Percentiles rank a stretch among this genome's conserved stretches.
These are phyloP conservation scores for Platichthys stellatus DNA, from an alignment of 2,113 vertebrate species.

Conservation along the genomic window DNA sequence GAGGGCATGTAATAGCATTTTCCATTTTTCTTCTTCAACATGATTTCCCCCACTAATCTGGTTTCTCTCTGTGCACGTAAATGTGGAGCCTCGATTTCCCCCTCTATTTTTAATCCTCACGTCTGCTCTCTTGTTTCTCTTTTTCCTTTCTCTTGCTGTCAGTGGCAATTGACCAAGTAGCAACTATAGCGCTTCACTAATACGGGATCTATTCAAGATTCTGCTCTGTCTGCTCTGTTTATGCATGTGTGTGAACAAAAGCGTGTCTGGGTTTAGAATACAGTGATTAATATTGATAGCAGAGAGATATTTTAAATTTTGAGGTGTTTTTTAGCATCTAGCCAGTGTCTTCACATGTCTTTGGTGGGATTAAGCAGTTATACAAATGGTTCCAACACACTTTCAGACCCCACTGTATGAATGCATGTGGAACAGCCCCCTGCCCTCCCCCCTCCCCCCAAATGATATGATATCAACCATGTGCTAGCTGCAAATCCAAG, in stretches of 20 bases:
- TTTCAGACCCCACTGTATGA: not conserved
- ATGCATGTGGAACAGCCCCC: conserved; percentile 7
- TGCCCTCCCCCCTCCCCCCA: not conserved
- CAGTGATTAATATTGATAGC: conserved; percentile 32
- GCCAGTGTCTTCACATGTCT: not conserved
- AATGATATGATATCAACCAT: conserved; percentile 26
- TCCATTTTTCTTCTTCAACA: not conserved
- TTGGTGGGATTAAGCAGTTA: not conserved
- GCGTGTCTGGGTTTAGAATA: conserved; percentile 10
- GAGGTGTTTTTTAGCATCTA: not conserved
- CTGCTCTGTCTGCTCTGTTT: conserved; percentile 14
- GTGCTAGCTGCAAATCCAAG: conserved; percentile 17
- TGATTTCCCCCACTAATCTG: conserved; percentile 1
- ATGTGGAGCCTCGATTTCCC: not conserved
- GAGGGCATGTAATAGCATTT: not conserved
- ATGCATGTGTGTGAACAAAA: conserved; percentile 5
- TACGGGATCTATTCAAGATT: conserved; percentile 17
- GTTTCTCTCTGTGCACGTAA: conserved; percentile 1
- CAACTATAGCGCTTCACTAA: conserved; percentile 23
- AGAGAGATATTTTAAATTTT: conserved; percentile 10
- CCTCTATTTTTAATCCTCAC: conserved; percentile 10
- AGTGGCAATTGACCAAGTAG: conserved; percentile 5
- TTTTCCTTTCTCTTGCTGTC: not conserved
- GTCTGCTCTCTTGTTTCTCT: not conserved
- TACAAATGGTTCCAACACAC: not conserved